Evolutionary conservation across 2,113 vertebrate species (phyloP), one percentile per base, ranked within the genome.

Genomic region (Tyto alba): DNA sequence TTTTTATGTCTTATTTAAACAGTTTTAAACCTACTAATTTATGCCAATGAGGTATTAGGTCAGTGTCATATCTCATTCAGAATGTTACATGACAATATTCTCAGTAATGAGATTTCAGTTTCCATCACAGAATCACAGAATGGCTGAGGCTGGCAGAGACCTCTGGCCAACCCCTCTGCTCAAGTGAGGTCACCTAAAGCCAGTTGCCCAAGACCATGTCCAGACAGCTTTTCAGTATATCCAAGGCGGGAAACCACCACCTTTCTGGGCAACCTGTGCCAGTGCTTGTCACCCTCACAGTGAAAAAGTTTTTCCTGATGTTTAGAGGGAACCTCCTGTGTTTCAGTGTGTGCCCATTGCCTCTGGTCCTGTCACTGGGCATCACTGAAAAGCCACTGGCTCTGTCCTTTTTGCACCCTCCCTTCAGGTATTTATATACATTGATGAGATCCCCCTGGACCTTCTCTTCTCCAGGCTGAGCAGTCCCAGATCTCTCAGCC

Each of bases 21-120:
- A 71, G 41, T 76, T 93, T 83, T 77, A 94, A 95, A 86, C 80
- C 59, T 91, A 95, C 48, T 84, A 76, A 92, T 47, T 78, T 23
- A 82, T 95, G 86, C 40, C 48, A 93, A 0, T 89, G 66, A 95
- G 57, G 43, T 85, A 79, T 68, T 68, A 76, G 43, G 23, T 79
- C 89, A 64, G 9, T 59, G 72, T 76, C 82, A n/a, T 77, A 57
- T 71, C 75, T 77, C 30, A 63, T 86, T 94, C 87, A 88, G 30
- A 94, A 77, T 91, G 34, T 89, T 85, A 79, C 55, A 53, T 40
- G 74, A 48, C 64, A n/a, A 38, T 85, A 62, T 56, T 94, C n/a
- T 89, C 6, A 14, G 60, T 90, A 83, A 68, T 72, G 30, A 63
- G 56, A 77, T 91, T 88, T 81, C 69, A 74, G 75, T 94, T 97